Conservation (phyloP, 2,113 vertebrate species). For the Pavo muticus region DNA sequence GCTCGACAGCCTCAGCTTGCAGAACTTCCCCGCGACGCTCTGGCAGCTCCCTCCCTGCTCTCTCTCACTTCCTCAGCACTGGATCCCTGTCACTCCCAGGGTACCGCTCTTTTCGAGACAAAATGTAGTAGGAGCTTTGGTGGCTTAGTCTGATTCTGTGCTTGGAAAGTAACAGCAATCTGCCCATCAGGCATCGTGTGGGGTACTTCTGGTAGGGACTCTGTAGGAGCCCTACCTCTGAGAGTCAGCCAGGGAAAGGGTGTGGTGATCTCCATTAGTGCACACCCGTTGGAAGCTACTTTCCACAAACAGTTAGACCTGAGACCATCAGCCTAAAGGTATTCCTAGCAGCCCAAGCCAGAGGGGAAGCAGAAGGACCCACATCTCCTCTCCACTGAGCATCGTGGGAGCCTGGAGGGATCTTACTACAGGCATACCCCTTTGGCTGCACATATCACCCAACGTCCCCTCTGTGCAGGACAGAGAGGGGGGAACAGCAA, state of each 20-base stretch:
- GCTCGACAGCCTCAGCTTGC: constrained; percentile 10
- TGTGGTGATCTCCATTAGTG: background rate
- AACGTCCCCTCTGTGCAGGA: background rate
- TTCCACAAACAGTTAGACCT: background rate
- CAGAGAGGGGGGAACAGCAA: background rate
- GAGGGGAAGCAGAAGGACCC: background rate
- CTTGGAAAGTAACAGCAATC: background rate
- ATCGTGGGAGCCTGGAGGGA: background rate
- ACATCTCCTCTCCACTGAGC: background rate
- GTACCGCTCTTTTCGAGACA: background rate
- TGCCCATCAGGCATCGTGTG: background rate
- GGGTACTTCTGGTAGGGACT: background rate
- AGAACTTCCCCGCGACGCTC: background rate
- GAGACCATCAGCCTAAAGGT: background rate
- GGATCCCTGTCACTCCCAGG: background rate
- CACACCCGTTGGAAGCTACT: background rate
- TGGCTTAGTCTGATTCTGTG: background rate
- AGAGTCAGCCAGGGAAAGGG: background rate
- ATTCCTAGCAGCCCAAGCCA: background rate
- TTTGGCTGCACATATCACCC: background rate
- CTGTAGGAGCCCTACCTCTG: background rate
- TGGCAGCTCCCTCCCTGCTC: background rate
- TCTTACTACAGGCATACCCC: background rate
- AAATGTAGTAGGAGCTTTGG: background rate
- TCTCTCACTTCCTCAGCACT: background rate